Base-by-base conservation (phyloP, 2,113 vertebrate genomes). In the Anarrhichthys ocellatus region DNA sequence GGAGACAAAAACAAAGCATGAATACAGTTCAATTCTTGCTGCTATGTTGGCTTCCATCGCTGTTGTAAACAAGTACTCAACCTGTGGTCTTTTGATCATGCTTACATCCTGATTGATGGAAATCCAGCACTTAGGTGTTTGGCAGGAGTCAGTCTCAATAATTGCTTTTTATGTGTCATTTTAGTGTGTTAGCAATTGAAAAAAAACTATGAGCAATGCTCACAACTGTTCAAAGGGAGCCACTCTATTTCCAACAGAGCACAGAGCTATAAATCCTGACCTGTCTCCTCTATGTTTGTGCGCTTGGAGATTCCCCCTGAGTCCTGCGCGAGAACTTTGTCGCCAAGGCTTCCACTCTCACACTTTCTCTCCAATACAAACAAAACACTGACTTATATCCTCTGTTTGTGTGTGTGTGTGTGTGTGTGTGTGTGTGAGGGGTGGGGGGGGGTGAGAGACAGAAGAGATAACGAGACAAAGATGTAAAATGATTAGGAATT, bases 261-360 rank as follows among this genome's bases (percentile, higher is more conserved):
- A 32, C 77, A 59, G 78, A 77, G 85, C 63, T 83, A 89, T 95
- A 95, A 96, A 95, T 96, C 91, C 87, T 78, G 63, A 38, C 76
- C 79, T 76, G 88, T 91, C 92, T 84, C 81, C 76, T 81, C 85
- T 58, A 90, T 92, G 93, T 95, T 94, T 92, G 87, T 94, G 88
- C 91, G 89, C 90, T 92, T 91, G 82, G 65, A 93, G 93, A 88
- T 83, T 85, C 89, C 93, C 86, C 76, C 86, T 38, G 91, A 92
- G 92, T 88, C 80, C 36, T 58, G 87, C 50, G 91, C 90, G 93
- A 95, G 95, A 95, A 95, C 81, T 92, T 90, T 92, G 88, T 88
- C 94, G 79, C 93, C 83, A 76, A 84, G 46, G 77, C 83, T 91
- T 94, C 92, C 88, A 76, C 77, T 92, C 84, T 87, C 89, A 81